Conservation (phyloP, 2,113 vertebrate species). For the Lichenostomus cassidix region DNA sequence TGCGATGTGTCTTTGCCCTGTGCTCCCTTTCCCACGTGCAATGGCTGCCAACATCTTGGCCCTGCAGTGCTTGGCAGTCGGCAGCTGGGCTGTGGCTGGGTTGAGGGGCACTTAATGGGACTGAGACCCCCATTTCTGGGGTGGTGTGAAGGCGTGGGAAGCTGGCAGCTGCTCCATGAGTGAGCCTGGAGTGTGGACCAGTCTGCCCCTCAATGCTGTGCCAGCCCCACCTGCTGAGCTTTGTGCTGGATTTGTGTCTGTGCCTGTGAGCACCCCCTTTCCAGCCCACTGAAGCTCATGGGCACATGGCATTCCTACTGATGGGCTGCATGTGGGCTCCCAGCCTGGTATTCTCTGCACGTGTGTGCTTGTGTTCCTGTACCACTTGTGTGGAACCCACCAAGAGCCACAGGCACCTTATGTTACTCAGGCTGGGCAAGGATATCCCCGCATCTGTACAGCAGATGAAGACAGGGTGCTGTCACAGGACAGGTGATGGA, state of each 20-base stretch:
- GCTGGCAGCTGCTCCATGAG: not conserved
- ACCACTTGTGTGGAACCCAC: not conserved
- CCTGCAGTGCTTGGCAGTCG: not conserved
- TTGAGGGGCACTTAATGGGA: fast-evolving
- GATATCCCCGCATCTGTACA: not conserved
- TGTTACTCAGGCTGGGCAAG: fast-evolving
- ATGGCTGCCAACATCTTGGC: not conserved
- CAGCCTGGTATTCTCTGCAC: not conserved
- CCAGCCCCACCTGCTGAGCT: not conserved
- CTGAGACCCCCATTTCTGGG: not conserved
- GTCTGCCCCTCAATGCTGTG: not conserved
- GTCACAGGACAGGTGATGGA: not conserved
- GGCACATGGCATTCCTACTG: fast-evolving
- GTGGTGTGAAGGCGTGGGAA: not conserved
- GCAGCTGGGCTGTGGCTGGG: fast-evolving
- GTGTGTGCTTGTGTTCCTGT: fast-evolving
- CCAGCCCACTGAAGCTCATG: fast-evolving
- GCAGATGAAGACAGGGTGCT: not conserved
- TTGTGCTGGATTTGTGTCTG: fast-evolving
- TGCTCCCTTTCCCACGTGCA: not conserved
- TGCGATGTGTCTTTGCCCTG: fast-evolving
- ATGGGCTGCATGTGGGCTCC: not conserved
- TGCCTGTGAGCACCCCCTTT: not conserved
- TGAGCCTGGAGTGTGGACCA: not conserved
- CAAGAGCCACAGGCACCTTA: not conserved